Base-by-base conservation (phyloP, 2,113 vertebrate species). In the Pseudopipra pipra region DNA sequence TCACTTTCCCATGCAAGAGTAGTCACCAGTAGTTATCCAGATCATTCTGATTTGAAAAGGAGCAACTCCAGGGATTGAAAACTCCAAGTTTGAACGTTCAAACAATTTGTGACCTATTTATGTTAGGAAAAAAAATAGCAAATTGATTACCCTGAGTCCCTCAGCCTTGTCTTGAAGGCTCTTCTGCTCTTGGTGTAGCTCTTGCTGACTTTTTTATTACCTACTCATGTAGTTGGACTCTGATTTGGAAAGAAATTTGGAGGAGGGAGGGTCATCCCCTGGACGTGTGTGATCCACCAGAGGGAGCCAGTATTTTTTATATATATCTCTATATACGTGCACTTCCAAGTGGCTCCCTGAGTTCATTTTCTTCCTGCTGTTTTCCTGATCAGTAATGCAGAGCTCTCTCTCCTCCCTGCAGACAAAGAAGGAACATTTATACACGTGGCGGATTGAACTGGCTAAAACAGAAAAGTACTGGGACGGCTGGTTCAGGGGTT, bases 391-490 rank as follows among this genome's bases (percentile, higher is more conserved):
- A 2, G 56, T 96, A 44, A 90, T 8, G 16, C 95, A 30, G 76
- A 82, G 28, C 51, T 95, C 55, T 85, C 88, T 54, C 66, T 75
- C 73, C 49, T 79, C 67, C 75, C 78, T 88, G 18, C 96, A 99
- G 99, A 98, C 98, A 13, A 99, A 99, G 97, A 99, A 99, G 94
- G 99, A 99, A 85, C 98, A 98, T 85, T 87, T 99, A 22, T 99
- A 99, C 86, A 99, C 99, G n/a, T 99, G 99, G 99, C 96, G 99
- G 90, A 99, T 99, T 52, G 99, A 99, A 72, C 98, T 99, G 95
- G 98, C 99, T 22, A 99, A 99, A 98, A 99, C 99, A 12, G 99
- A 99, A 58, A 99, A 99, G 93, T 99, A 99, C 94, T 99, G 99
- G 99, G 99, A 99, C 10, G 99, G 99, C 94, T 99, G 99, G 99